Percentiles rank a stretch among this genome's conserved stretches.
Evolutionary conservation across 2,113 vertebrate species (phyloP).

Genomic region (Rhegmatorhina hoffmannsi): DNA sequence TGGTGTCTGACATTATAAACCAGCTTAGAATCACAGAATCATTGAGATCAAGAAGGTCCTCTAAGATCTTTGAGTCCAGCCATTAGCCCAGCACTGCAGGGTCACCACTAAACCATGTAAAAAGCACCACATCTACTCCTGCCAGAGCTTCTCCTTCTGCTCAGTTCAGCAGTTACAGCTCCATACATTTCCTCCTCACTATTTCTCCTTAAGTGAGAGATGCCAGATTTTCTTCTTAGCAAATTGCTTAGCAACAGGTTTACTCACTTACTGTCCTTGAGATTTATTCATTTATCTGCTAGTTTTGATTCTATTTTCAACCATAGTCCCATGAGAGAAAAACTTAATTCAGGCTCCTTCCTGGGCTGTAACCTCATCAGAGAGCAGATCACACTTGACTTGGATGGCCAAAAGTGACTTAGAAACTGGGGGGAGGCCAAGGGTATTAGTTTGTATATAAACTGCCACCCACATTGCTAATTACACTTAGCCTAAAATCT

Average conservation of each 20-base stretch:
- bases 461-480: background rate
- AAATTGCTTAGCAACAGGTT: background rate
- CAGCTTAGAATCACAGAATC: background rate
- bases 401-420: background rate
- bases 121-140: background rate
- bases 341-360: background rate
- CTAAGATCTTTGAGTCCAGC: background rate
- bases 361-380: slow-evolving; percentile 16
- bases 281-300: slow-evolving; percentile 17
- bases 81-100: background rate
- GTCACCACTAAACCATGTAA: rapidly evolving
- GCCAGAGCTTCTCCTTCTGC: background rate
- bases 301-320: slow-evolving; percentile 36
- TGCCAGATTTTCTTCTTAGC: background rate
- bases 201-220: background rate
- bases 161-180: background rate
- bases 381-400: background rate
- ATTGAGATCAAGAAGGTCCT: background rate
- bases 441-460: background rate
- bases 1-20: background rate
- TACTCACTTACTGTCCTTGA: slow-evolving; percentile 15
- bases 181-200: background rate
- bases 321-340: background rate
- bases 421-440: background rate
- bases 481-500: background rate